A percentile compares a stretch with the other conserved stretches of the same genome.
Conservation (phyloP, 2,113 vertebrate genomes). For the Hippocampus comes region DNA sequence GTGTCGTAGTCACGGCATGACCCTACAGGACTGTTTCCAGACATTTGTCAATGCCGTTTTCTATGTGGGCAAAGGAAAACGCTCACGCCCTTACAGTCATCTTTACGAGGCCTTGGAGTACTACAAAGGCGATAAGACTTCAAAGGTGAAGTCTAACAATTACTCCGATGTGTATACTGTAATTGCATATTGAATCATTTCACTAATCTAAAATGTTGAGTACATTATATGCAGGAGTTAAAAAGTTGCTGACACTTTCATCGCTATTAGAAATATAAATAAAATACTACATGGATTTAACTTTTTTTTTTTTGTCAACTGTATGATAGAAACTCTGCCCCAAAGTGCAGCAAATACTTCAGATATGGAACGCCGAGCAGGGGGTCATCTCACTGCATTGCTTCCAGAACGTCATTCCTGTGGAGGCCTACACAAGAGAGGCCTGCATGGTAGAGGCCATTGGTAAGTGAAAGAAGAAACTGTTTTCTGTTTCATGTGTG, state of each 20-base stretch:
- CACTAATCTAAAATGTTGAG: not conserved
- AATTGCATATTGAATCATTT: not conserved
- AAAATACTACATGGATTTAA: not conserved
- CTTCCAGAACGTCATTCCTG: slow-evolving; percentile 84
- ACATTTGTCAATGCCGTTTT: slow-evolving; percentile 83
- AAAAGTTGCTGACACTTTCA: not conserved
- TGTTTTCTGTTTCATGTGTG: not conserved
- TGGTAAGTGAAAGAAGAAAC: slow-evolving; percentile 67
- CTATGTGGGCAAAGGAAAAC: slow-evolving; percentile 90
- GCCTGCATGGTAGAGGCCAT: slow-evolving; percentile 87
- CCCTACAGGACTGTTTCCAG: slow-evolving; percentile 71
- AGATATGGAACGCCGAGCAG: slow-evolving; percentile 80
- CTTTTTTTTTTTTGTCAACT: not conserved
- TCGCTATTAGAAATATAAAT: not conserved
- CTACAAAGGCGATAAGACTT: slow-evolving; percentile 60
- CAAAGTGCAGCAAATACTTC: slow-evolving; percentile 84
- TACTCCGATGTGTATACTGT: not conserved
- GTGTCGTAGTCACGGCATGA: slow-evolving; percentile 69
- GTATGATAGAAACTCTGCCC: slow-evolving; percentile 72
- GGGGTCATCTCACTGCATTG: slow-evolving; percentile 87
- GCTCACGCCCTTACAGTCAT: slow-evolving; percentile 82
- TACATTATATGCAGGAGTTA: not conserved
- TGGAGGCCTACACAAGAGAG: slow-evolving; percentile 87
- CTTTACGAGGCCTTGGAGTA: slow-evolving; percentile 81
- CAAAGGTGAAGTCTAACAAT: slow-evolving; percentile 55